Conservation (phyloP, 2,113 vertebrate genomes). For the Phasianus colchicus region DNA sequence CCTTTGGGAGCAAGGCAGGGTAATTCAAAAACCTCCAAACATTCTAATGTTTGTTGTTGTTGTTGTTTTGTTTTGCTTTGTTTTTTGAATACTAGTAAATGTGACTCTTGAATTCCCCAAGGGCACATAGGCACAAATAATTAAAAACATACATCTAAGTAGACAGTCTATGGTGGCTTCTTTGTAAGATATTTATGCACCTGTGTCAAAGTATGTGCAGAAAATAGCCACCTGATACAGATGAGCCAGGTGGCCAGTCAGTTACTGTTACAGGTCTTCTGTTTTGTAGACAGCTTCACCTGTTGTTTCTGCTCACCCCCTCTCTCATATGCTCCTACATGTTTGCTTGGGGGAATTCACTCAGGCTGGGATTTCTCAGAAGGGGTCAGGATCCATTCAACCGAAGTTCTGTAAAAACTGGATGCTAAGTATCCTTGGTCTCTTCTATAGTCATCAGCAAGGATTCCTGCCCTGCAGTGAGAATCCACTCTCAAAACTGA, state of each 20-base stretch:
- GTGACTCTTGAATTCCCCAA: not conserved
- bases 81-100: not conserved
- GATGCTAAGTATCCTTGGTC: not conserved
- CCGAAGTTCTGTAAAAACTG: not conserved
- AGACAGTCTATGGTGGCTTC: not conserved
- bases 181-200: not conserved
- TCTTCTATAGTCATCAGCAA: not conserved
- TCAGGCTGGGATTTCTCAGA: not conserved
- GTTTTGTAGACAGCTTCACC: not conserved
- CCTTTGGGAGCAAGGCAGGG: not conserved
- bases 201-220: not conserved
- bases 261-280: not conserved
- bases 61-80: too few species aligned
- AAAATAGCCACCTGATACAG: not conserved
- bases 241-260: not conserved
- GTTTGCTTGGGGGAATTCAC: accelerated
- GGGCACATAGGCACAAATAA: not conserved
- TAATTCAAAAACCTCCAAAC: not conserved
- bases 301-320: not conserved
- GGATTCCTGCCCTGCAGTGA: accelerated
- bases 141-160: not conserved
- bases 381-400: not conserved
- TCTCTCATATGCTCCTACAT: not conserved
- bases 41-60: not conserved
- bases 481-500: not conserved